Conservation (phyloP, 1,140 invertebrate species). For the Anastatus disparis region DNA sequence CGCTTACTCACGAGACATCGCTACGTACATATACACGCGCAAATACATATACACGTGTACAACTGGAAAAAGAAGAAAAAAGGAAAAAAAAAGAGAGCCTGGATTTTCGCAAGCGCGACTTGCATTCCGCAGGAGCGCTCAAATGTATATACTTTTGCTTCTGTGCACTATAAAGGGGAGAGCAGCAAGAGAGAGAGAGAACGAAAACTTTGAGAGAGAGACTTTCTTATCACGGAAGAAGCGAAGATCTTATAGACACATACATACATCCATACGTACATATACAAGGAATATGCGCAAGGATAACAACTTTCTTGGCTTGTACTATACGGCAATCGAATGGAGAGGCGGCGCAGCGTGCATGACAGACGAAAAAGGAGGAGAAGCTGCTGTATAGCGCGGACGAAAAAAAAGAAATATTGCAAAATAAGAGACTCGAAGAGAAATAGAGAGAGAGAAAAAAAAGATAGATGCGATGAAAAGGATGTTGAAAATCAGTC, state of each 20-base stretch:
- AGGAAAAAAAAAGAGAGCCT: neutral
- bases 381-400: neutral
- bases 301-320: slow-evolving; percentile 48
- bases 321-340: slow-evolving; percentile 7
- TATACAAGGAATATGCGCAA: slow-evolving; percentile 8
- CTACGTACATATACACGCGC: too few relatives aligned
- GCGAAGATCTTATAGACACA: slow-evolving; percentile 30
- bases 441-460: too few relatives aligned
- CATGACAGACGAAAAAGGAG: slow-evolving; percentile 18
- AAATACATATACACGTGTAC: too few relatives aligned
- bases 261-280: too few relatives aligned
- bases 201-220: slow-evolving; percentile 16
- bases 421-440: slow-evolving; percentile 12
- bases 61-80: neutral
- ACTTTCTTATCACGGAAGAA: slow-evolving; percentile 32
- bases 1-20: too few relatives aligned
- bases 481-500: slow-evolving; percentile 22
- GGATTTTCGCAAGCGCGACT: slow-evolving; percentile 17
- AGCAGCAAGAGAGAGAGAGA: neutral
- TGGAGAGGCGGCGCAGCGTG: neutral
- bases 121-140: neutral
- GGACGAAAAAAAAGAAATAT: slow-evolving; percentile 15
- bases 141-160: neutral
- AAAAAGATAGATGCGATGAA: neutral
- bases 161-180: neutral